Base-by-base conservation (phyloP, 2,888 invertebrate species). In the Actias luna region DNA sequence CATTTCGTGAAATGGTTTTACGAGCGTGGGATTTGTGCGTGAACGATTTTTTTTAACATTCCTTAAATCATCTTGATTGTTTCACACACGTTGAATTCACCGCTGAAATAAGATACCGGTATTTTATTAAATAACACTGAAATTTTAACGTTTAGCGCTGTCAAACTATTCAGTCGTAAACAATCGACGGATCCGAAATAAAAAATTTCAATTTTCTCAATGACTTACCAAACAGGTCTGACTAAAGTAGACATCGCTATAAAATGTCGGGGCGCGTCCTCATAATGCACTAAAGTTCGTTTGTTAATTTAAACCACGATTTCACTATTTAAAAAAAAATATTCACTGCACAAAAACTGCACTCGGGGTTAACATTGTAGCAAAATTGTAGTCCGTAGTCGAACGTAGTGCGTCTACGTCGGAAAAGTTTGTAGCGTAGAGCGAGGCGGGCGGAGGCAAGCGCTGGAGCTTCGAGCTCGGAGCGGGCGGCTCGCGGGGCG, bases 201-300 rank as follows among this genome's bases (percentile, higher is more conserved):
- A 74, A 73, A 75, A 62, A 72, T 72, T 68, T 61, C 46, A 66
- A 70, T 72, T 69, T 61, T 39, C 18, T 70, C 63, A 70, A 64
- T 62, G 73, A 93, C 93, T 93, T 90, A 93, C 93, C 93, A 93
- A 80, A 92, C 87, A 75, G 93, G 93, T 84, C 93, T 89, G 82
- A 93, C 93, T 75, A 93, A 88, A 70, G 92, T 88, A 85, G 93
- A 93, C 94, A 94, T 94, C 84, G 89, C 91, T 93, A 93, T 87
- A 87, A 87, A 83, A 83, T 79, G 80, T 74, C 77, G 80, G 78
- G 81, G 73, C 72, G 81, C 81, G 78, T 82, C 87, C 85, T 82
- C 91, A 91, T 92, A 83, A 85, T 89, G 84, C 91, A 92, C 91
- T 76, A 80, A 74, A 85, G 81, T 84, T 84, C 79, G 71, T 79